Conservation (phyloP, 2,888 invertebrate species). For the Phalera bucephala region DNA sequence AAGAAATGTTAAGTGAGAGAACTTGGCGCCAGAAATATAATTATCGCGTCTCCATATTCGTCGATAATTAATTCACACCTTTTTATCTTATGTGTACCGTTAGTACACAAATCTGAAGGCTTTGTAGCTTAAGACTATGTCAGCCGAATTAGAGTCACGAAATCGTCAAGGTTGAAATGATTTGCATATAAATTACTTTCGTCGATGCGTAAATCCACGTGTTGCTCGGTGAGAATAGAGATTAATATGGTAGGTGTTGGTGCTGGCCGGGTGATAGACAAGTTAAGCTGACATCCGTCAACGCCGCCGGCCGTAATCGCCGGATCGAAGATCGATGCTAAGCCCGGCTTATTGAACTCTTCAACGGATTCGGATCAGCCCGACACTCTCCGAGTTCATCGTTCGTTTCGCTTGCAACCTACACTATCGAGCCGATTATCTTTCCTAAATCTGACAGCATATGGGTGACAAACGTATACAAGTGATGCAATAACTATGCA, state of each 20-base stretch:
- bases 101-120: constrained; percentile 50
- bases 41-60: constrained; percentile 19
- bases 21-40: constrained; percentile 10
- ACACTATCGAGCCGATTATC: constrained; percentile 58
- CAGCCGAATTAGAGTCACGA: constrained; percentile 70
- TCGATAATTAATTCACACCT: constrained; percentile 46
- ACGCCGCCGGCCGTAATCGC: constrained; percentile 73
- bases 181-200: constrained; percentile 82
- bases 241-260: constrained; percentile 77
- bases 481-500: constrained; percentile 32
- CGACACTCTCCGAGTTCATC: constrained; percentile 58
- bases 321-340: constrained; percentile 79
- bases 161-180: constrained; percentile 75
- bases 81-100: constrained; percentile 44
- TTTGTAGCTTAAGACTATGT: constrained; percentile 54
- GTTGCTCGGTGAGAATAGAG: constrained; percentile 76
- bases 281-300: constrained; percentile 82
- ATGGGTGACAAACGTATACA: constrained; percentile 49
- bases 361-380: constrained; percentile 60
- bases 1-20: not conserved
- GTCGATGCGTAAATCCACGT: constrained; percentile 78
- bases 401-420: constrained; percentile 46
- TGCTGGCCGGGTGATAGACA: constrained; percentile 72
- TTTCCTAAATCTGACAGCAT: constrained; percentile 66
- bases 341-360: constrained; percentile 78